Percentiles rank a stretch among this genome's conserved stretches.
phyloP scores from a whole-genome alignment of 2,797 vertebrate genomes.

The Girardinus metallicus region DNA sequence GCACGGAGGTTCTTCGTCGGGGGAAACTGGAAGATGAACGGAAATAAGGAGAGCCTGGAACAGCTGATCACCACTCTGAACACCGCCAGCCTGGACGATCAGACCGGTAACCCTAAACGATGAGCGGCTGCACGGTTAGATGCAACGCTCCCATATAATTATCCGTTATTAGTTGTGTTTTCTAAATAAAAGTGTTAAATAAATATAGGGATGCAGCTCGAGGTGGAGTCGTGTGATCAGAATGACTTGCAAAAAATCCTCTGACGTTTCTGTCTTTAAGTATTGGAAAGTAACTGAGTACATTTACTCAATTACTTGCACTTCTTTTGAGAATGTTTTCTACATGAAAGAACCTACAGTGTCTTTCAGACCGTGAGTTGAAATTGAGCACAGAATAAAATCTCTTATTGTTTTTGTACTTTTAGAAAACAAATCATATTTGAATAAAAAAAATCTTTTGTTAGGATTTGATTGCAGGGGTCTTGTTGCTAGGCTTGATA shows the following conservation, averaged over 20 bases:
- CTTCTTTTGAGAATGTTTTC: neutral
- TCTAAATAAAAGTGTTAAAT: neutral
- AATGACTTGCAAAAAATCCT: conserved; percentile 15
- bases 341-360: neutral
- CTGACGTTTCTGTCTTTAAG: neutral
- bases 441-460: neutral
- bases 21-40: conserved; percentile 96
- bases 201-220: neutral
- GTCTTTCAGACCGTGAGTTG: neutral
- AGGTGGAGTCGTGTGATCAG: conserved; percentile 35
- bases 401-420: neutral
- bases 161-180: neutral
- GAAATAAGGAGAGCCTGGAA: conserved; percentile 84
- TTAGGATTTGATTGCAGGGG: neutral
- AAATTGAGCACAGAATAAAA: neutral
- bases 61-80: conserved; percentile 87
- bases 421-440: neutral
- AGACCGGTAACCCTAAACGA: conserved; percentile 61
- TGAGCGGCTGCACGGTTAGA: neutral
- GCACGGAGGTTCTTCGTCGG: conserved; percentile 91
- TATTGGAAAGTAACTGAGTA: neutral
- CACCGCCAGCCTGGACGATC: conserved; percentile 81
- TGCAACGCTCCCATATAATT: neutral
- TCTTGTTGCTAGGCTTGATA: neutral
- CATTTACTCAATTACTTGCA: neutral